A percentile compares a stretch with the other conserved stretches of the same genome.
phyloP scores from a whole-genome alignment of 2,113 vertebrate species.

The Embiotoca jacksoni region DNA sequence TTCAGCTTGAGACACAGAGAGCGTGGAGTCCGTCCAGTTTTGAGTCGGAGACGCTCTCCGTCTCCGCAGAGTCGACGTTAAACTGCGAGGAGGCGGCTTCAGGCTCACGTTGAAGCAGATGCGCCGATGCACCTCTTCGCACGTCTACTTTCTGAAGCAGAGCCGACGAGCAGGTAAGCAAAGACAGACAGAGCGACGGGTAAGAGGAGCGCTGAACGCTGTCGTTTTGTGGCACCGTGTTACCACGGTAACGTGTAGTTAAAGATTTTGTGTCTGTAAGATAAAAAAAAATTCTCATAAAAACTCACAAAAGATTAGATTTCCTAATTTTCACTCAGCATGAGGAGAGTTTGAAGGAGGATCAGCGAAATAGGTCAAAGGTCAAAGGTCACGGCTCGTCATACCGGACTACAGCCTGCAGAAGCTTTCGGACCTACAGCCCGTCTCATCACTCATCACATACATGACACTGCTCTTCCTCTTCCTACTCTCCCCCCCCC shows the following conservation, averaged over 20 bases:
- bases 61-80: neutral
- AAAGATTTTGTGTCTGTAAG: neutral
- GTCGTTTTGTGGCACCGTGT: conserved; percentile 53
- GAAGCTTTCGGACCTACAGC: conserved; percentile 26
- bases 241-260: neutral
- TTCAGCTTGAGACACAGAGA: neutral
- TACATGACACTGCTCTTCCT: conserved; percentile 43
- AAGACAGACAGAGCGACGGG: conserved; percentile 14
- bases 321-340: neutral
- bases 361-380: neutral
- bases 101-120: neutral
- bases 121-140: conserved; percentile 6
- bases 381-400: neutral
- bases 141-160: conserved; percentile 15
- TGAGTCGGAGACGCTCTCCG: neutral
- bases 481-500: conserved; percentile 4
- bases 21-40: conserved; percentile 17
- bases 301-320: neutral
- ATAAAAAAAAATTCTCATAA: neutral
- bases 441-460: conserved; percentile 38
- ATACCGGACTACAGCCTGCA: conserved; percentile 9
- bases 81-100: conserved; percentile 16
- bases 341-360: neutral
- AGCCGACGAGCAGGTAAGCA: conserved; percentile 40
- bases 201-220: neutral